Evolutionary conservation across 2,113 vertebrate species (phyloP).

Genomic region (Cyprinodon tularosa): DNA sequence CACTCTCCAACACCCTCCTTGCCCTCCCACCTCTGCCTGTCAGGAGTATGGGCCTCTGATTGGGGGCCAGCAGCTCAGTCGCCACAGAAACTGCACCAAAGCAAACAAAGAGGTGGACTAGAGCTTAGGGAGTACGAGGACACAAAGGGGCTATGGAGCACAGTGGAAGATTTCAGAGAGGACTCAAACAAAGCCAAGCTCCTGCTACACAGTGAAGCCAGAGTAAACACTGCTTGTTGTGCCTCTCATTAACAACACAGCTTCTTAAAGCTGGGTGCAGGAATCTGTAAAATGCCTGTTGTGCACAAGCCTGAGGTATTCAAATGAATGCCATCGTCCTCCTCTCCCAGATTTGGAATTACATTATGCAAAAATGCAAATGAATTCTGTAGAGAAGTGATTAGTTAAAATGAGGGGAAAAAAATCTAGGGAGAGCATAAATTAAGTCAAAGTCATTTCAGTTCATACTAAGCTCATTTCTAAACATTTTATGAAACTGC

Average conservation of each 20-base stretch:
- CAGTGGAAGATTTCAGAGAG: constrained; percentile 68
- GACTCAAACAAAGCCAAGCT: constrained; percentile 59
- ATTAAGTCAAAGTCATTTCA: constrained; percentile 61
- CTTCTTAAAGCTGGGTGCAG: not conserved
- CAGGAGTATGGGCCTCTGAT: constrained; percentile 75
- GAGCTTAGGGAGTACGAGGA: constrained; percentile 72
- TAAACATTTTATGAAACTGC: constrained; percentile 55
- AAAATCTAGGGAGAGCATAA: constrained; percentile 62
- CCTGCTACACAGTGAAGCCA: constrained; percentile 15
- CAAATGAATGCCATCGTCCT: constrained; percentile 38
- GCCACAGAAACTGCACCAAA: constrained; percentile 81
- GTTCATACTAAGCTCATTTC: constrained; percentile 53
- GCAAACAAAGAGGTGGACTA: constrained; percentile 82
- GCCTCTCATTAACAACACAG: constrained; percentile 18
- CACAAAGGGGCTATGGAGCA: constrained; percentile 76
- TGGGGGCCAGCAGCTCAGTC: constrained; percentile 75
- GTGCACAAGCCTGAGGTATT: constrained; percentile 17
- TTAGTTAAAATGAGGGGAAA: constrained; percentile 72
- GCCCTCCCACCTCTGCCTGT: constrained; percentile 47
- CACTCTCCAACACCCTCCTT: constrained; percentile 10
- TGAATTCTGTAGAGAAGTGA: constrained; percentile 61
- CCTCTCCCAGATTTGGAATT: constrained; percentile 22
- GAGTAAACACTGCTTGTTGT: constrained; percentile 34
- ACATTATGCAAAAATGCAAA: constrained; percentile 82
- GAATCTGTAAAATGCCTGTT: constrained; percentile 10